A percentile compares a stretch with the other conserved stretches of the same genome.
phyloP scores from a whole-genome alignment of 2,113 vertebrate species.

The Etia nguti region DNA sequence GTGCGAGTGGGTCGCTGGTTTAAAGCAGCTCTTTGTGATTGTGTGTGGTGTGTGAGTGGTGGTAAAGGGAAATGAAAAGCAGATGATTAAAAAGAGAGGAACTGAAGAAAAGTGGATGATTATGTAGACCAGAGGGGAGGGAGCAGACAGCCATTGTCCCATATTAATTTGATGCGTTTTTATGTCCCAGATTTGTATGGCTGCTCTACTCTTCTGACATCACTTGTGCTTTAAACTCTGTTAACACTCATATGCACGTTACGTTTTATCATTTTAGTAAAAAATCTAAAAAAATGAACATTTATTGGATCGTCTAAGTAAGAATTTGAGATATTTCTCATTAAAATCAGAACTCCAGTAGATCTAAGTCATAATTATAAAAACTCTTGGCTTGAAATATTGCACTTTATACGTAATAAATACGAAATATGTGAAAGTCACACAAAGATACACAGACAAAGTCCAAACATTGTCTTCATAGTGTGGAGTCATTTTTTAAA shows the following conservation, averaged over 20 bases:
- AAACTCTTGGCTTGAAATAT: too few relatives aligned
- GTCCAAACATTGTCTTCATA: neutral
- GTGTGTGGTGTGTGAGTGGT: neutral
- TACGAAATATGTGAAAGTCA: too few relatives aligned
- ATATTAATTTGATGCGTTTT: constrained; percentile 54
- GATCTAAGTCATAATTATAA: too few relatives aligned
- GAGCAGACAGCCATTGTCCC: constrained; percentile 10
- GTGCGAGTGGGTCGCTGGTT: neutral
- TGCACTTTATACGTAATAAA: too few relatives aligned
- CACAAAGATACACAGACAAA: neutral
- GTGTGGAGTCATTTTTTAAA: neutral
- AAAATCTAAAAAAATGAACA: neutral
- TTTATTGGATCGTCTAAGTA: too few relatives aligned
- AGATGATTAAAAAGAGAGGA: constrained; percentile 51
- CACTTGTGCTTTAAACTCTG: neutral
- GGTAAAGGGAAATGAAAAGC: neutral
- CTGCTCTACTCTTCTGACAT: neutral
- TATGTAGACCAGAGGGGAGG: constrained; percentile 3
- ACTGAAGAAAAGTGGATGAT: constrained; percentile 39
- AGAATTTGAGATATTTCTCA: too few relatives aligned
- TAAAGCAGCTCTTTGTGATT: neutral
- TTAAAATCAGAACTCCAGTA: too few relatives aligned
- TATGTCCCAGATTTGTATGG: constrained; percentile 43
- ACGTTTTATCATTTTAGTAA: neutral
- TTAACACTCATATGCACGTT: neutral